Evolutionary conservation across 2,888 invertebrate species (phyloP).

Genomic region (Polyommatus iphigenia): DNA sequence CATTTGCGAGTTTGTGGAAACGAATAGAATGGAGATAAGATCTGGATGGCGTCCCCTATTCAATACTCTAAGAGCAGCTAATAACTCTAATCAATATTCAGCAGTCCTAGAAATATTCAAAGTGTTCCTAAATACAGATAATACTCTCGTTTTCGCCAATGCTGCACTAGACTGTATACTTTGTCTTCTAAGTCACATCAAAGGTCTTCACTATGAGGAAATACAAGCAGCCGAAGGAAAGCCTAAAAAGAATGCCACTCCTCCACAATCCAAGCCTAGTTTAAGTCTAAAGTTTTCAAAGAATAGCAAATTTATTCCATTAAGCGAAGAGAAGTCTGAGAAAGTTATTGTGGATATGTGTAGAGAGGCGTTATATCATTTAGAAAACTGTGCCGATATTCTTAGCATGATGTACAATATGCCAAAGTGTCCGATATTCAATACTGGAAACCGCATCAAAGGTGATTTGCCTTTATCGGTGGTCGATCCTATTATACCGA

Average conservation of each 20-base stretch:
- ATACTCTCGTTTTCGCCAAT: constrained; percentile 95
- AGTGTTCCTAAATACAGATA: constrained; percentile 95
- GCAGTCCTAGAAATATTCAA: constrained; percentile 94
- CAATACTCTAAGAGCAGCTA: constrained; percentile 93
- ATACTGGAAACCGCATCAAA: constrained; percentile 91
- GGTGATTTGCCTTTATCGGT: constrained; percentile 88
- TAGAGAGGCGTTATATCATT: constrained; percentile 90
- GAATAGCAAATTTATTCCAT: constrained; percentile 72
- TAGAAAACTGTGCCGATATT: constrained; percentile 92
- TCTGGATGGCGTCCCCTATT: constrained; percentile 98
- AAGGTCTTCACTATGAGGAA: constrained; percentile 84
- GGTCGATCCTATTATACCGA: constrained; percentile 92
- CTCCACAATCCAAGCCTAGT: constrained; percentile 62
- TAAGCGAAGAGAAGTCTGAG: constrained; percentile 72
- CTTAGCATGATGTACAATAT: constrained; percentile 95
- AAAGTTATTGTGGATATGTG: constrained; percentile 81
- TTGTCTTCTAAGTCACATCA: constrained; percentile 89
- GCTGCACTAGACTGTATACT: constrained; percentile 96
- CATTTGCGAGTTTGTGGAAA: constrained; percentile 97
- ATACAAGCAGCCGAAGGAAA: constrained; percentile 69
- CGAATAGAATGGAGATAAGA: constrained; percentile 94
- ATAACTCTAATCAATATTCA: constrained; percentile 85
- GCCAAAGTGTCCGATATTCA: constrained; percentile 96
- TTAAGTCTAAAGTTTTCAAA: constrained; percentile 70
- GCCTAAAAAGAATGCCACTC: constrained; percentile 58